phyloP scores from a whole-genome alignment of 2,888 invertebrate species.

The Agonopterix alstromeriana region DNA sequence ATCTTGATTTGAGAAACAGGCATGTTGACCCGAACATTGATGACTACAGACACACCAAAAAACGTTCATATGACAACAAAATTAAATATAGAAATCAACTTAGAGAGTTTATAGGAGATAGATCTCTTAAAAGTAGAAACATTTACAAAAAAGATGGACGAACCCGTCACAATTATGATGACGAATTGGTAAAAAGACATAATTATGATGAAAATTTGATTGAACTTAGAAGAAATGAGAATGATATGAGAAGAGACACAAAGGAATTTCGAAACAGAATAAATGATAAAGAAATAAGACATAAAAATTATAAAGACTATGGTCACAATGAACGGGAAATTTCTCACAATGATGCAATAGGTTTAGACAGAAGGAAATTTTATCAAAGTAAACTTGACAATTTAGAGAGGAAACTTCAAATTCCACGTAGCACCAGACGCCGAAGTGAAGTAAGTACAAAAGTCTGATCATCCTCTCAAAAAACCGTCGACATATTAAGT shows the following conservation, averaged over 20 bases:
- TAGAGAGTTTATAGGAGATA: too few species aligned
- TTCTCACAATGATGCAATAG: conserved; percentile 23
- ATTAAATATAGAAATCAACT: not conserved
- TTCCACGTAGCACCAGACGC: conserved; percentile 16
- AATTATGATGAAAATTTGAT: not conserved
- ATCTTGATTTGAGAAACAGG: too few species aligned
- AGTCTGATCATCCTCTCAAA: too few species aligned
- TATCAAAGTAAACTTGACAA: conserved; percentile 50
- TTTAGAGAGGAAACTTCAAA: conserved; percentile 33
- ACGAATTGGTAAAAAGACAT: too few species aligned
- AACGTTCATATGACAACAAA: not conserved
- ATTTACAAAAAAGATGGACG: not conserved
- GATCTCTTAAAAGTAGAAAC: too few species aligned
- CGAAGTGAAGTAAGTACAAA: conserved; percentile 17
- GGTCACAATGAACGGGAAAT: not conserved
- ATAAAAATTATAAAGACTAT: conserved; percentile 8
- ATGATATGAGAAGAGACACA: not conserved
- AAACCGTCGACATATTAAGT: too few species aligned
- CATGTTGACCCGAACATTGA: too few species aligned
- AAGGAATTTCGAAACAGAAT: not conserved
- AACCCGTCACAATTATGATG: too few species aligned
- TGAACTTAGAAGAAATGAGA: not conserved
- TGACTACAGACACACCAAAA: not conserved
- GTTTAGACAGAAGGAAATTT: conserved; percentile 39
- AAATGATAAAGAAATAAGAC: not conserved